Conservation (phyloP, 1,140 invertebrate species). For the Octopus bimaculoides region DNA sequence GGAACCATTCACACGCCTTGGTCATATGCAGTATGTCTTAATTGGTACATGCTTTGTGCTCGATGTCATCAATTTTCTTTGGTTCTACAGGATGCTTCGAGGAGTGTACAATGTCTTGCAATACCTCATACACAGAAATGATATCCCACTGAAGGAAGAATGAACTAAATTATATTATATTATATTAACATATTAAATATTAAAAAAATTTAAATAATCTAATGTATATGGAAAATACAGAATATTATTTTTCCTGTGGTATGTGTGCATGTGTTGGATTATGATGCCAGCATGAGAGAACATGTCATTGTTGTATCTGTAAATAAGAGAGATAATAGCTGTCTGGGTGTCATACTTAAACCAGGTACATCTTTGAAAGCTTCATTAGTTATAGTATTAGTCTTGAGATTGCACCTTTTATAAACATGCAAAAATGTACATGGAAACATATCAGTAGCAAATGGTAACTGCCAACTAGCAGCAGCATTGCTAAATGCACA, state of each 20-base stretch:
- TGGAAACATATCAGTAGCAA: too few relatives aligned
- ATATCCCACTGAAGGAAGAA: constrained; percentile 17
- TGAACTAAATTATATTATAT: not conserved
- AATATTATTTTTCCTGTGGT: too few relatives aligned
- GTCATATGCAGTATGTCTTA: constrained; percentile 43
- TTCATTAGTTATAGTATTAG: not conserved
- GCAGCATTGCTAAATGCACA: too few relatives aligned
- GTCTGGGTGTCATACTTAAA: too few relatives aligned
- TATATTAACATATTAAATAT: not conserved
- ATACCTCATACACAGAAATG: constrained; percentile 2
- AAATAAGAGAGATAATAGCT: too few relatives aligned
- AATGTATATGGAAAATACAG: constrained; percentile 18
- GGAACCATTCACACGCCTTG: constrained; percentile 36
- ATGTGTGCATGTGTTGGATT: too few relatives aligned
- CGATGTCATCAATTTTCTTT: constrained; percentile 50
- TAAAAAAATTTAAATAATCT: constrained; percentile 17
- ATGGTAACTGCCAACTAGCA: too few relatives aligned
- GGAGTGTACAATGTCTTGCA: constrained; percentile 37
- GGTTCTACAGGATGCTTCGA: constrained; percentile 49
- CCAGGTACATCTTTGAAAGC: constrained; percentile 17
- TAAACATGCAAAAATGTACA: too few relatives aligned
- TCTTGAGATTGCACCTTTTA: too few relatives aligned
- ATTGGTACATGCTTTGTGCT: constrained; percentile 44
- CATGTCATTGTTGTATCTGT: too few relatives aligned
- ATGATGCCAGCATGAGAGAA: too few relatives aligned